Percentiles rank a stretch among this genome's conserved stretches.
Evolutionary conservation across 2,888 invertebrate species (phyloP).

Genomic region (Notodromas monacha): DNA sequence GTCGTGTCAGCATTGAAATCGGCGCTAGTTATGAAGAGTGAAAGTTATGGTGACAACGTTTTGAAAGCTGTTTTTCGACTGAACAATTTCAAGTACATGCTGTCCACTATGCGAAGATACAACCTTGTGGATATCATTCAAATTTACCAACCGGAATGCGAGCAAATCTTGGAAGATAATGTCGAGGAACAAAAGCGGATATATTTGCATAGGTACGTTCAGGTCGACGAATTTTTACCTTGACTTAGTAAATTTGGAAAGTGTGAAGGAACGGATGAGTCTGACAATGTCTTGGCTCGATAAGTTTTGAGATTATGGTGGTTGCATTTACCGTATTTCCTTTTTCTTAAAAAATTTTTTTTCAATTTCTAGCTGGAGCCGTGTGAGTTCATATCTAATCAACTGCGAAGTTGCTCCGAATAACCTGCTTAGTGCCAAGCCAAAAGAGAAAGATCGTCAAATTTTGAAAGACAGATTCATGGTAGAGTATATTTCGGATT

Average conservation of each 20-base stretch:
- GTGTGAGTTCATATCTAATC: conserved; percentile 36
- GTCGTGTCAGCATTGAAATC: conserved; percentile 62
- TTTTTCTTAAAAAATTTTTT: conserved; percentile 11
- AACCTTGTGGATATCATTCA: conserved; percentile 25
- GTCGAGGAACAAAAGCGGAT: conserved; percentile 45
- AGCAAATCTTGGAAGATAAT: conserved; percentile 50
- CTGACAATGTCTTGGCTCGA: too few species aligned
- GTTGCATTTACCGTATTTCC: too few species aligned
- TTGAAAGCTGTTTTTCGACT: conserved; percentile 32
- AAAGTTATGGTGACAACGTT: conserved; percentile 54
- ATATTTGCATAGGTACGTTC: conserved; percentile 22
- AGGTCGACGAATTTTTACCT: conserved; percentile 5
- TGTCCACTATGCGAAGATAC: conserved; percentile 62
- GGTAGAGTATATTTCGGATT: conserved; percentile 20
- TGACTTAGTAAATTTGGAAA: conserved; percentile 5
- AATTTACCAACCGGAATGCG: conserved; percentile 41
- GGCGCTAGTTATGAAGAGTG: conserved; percentile 59
- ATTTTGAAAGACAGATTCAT: conserved; percentile 60
- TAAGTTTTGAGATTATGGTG: too few species aligned
- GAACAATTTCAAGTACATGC: conserved; percentile 74
- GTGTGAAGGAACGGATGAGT: too few species aligned
- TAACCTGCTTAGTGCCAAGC: conserved; percentile 24
- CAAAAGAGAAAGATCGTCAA: conserved; percentile 54
- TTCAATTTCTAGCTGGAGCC: conserved; percentile 36
- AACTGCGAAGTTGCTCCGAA: conserved; percentile 28